Evolutionary conservation across 2,888 invertebrate genomes (phyloP).

Genomic region (Melinaea marsaeus): DNA sequence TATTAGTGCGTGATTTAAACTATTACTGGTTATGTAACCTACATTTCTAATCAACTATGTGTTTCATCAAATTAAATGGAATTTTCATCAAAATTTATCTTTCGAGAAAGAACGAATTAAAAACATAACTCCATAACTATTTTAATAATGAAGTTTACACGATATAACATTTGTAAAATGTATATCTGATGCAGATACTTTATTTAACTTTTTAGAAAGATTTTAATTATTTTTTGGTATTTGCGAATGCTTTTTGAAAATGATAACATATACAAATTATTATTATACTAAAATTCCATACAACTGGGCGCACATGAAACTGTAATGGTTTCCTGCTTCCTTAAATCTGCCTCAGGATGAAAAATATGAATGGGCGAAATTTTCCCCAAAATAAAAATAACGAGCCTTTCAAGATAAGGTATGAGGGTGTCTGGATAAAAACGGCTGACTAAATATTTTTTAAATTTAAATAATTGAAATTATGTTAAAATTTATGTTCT

Average conservation of each 20-base stretch:
- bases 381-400: conserved; percentile 43
- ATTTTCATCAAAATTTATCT: too few species aligned
- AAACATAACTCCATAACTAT: too few species aligned
- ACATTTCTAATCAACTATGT: too few species aligned
- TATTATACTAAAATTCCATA: conserved; percentile 46
- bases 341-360: conserved; percentile 54
- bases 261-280: background rate
- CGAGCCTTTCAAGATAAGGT: conserved; percentile 33
- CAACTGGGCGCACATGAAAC: conserved; percentile 60
- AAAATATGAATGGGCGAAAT: conserved; percentile 52
- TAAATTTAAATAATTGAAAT: background rate
- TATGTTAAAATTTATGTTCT: too few species aligned
- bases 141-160: too few species aligned
- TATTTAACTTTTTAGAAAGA: too few species aligned
- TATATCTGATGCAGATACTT: too few species aligned
- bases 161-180: too few species aligned
- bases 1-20: background rate
- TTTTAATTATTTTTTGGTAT: too few species aligned
- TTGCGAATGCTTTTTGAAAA: background rate
- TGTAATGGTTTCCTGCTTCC: conserved; percentile 73
- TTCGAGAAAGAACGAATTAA: too few species aligned
- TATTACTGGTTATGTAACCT: background rate
- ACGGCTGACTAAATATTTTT: conserved; percentile 3
- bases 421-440: conserved; percentile 2
- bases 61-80: too few species aligned